Conservation (phyloP, 1,140 invertebrate species). For the Sarcophaga bullata region DNA sequence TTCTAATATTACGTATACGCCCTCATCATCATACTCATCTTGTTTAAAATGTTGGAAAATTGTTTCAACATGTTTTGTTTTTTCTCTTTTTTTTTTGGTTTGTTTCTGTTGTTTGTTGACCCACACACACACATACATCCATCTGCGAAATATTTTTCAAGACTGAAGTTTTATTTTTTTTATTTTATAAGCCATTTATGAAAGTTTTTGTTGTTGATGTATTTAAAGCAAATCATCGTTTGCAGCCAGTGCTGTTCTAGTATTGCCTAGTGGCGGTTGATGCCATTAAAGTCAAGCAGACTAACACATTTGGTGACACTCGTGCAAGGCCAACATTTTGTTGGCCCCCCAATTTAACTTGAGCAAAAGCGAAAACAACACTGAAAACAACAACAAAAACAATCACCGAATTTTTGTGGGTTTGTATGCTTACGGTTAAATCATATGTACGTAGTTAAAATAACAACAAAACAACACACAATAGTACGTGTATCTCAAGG, state of each 20-base stretch:
- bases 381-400: too few species aligned
- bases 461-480: background rate
- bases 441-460: background rate
- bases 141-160: too few species aligned
- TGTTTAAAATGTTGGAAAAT: conserved; percentile 3
- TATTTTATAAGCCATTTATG: background rate
- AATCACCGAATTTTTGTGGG: too few species aligned
- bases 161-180: too few species aligned
- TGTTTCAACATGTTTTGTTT: background rate
- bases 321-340: conserved; percentile 20
- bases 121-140: too few species aligned
- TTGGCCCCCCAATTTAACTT: background rate
- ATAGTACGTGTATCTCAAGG: background rate
- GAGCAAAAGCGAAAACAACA: background rate
- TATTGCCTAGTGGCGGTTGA: too few species aligned
- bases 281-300: too few species aligned
- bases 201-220: background rate
- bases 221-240: conserved; percentile 13
- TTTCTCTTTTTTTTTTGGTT: background rate
- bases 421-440: background rate
- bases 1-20: background rate
- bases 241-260: background rate
- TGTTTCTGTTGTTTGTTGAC: background rate
- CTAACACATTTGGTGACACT: conserved; percentile 17
- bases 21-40: background rate